phyloP scores from a whole-genome alignment of 2,888 invertebrate species.

The Rhagium mordax region DNA sequence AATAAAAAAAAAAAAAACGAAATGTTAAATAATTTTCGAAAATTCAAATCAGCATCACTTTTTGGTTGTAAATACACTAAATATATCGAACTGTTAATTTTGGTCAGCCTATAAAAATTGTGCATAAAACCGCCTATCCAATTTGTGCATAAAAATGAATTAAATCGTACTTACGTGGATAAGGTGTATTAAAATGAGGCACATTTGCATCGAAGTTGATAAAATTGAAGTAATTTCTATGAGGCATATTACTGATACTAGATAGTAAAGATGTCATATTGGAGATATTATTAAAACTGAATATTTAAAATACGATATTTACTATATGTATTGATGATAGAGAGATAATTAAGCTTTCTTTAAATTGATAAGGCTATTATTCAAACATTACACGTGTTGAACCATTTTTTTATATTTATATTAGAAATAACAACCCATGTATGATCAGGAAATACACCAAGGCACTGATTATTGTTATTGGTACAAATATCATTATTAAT shows the following conservation, averaged over 20 bases:
- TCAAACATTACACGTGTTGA: slow-evolving; percentile 46
- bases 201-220: slow-evolving; percentile 54
- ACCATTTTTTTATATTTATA: slow-evolving; percentile 48
- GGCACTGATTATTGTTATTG: slow-evolving; percentile 60
- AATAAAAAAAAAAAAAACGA: too few relatives aligned
- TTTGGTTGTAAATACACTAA: too few relatives aligned
- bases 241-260: slow-evolving; percentile 57
- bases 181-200: slow-evolving; percentile 51
- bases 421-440: slow-evolving; percentile 56
- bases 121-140: background rate
- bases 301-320: slow-evolving; percentile 69
- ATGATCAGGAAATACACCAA: slow-evolving; percentile 62
- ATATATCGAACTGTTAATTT: background rate
- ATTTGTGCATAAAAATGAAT: background rate
- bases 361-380: slow-evolving; percentile 62
- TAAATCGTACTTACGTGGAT: slow-evolving; percentile 55
- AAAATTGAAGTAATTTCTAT: slow-evolving; percentile 62
- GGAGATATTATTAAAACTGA: slow-evolving; percentile 66
- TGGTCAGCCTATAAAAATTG: background rate
- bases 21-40: too few relatives aligned
- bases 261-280: slow-evolving; percentile 67
- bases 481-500: slow-evolving; percentile 52
- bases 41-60: too few relatives aligned
- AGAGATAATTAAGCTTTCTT: slow-evolving; percentile 65
- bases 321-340: slow-evolving; percentile 65